These are phyloP conservation scores for Pionites leucogaster DNA, from an alignment of 2,113 vertebrate species.

Conservation along the genomic window DNA sequence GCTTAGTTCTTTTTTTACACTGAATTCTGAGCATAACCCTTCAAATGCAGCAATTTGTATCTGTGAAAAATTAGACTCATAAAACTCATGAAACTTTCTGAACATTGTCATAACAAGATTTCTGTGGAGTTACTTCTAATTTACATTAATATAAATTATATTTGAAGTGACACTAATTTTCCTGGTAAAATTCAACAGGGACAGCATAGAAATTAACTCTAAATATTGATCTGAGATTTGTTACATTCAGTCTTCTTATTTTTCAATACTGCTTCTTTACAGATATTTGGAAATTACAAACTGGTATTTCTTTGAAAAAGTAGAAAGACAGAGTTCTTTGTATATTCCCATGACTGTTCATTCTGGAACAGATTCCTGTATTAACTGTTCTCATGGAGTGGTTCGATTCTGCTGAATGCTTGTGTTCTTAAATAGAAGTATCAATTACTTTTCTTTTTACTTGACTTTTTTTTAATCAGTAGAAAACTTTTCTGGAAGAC, in stretches of 20 bases:
- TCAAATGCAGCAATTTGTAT: background rate
- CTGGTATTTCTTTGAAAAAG: background rate
- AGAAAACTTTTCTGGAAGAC: background rate
- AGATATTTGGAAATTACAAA: background rate
- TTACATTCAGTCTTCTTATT: background rate
- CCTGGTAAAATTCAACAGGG: background rate
- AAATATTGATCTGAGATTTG: background rate
- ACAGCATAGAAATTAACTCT: background rate
- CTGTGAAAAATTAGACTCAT: background rate
- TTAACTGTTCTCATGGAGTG: background rate
- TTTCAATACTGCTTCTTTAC: background rate
- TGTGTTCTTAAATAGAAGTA: background rate
- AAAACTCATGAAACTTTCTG: background rate
- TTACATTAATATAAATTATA: background rate
- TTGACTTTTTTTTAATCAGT: background rate
- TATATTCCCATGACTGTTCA: accelerated
- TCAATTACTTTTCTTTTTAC: background rate
- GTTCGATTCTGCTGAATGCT: background rate
- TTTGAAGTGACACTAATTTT: background rate
- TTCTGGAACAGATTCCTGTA: background rate
- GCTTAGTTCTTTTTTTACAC: background rate
- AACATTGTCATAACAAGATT: background rate
- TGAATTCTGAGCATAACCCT: background rate
- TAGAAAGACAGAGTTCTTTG: background rate
- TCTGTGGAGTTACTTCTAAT: background rate